Conservation (phyloP, 2,113 vertebrate species). For the Forbesichthys papilliferus region DNA sequence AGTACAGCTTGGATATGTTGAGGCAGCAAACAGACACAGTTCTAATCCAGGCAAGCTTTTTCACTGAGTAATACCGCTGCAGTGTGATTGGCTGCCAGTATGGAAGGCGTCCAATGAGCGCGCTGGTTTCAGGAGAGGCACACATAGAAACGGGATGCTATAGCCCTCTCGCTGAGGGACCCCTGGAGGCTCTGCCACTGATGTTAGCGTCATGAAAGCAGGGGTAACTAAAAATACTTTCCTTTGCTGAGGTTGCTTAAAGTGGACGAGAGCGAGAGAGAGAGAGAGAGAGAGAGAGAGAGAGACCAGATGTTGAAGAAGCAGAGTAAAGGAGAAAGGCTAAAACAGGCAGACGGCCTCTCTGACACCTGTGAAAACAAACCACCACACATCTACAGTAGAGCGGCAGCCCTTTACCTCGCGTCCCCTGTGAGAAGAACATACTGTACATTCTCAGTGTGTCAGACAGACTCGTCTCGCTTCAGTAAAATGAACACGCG, state of each 20-base stretch:
- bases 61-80: conserved; percentile 10
- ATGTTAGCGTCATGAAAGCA: conserved; percentile 28
- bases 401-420: neutral
- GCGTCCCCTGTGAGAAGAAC: neutral
- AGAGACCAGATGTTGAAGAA: neutral
- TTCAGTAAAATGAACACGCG: neutral
- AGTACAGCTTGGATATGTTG: neutral
- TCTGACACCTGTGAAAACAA: neutral
- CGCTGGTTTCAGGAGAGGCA: neutral
- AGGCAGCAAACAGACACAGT: conserved; percentile 30
- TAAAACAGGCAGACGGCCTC: neutral
- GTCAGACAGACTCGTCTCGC: neutral
- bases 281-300: neutral
- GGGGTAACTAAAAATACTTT: conserved; percentile 53
- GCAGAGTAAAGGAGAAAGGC: neutral
- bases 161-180: conserved; percentile 8
- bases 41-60: conserved; percentile 26
- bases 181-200: neutral
- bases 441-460: neutral
- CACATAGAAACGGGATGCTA: neutral
- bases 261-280: neutral
- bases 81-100: conserved; percentile 29
- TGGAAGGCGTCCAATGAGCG: conserved; percentile 24
- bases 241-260: neutral
- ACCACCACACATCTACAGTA: neutral